These are phyloP conservation scores for Synergus laeviventris DNA, from an alignment of 2,888 invertebrate genomes.

Conservation along the genomic window DNA sequence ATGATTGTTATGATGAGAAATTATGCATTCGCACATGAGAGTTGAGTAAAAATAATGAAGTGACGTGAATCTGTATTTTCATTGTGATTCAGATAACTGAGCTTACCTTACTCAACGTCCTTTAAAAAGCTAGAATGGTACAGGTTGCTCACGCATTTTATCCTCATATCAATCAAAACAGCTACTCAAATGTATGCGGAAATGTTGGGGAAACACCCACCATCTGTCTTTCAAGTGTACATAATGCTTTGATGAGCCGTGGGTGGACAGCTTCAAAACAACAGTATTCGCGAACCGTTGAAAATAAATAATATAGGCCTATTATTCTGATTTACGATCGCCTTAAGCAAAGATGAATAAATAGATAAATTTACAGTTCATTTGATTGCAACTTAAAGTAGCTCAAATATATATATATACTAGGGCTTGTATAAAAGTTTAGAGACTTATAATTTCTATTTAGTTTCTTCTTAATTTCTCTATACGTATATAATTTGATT, in stretches of 20 bases:
- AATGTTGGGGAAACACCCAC: slow-evolving; percentile 16
- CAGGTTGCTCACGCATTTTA: neutral
- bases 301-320: slow-evolving; percentile 30
- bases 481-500: neutral
- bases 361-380: slow-evolving; percentile 31
- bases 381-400: neutral
- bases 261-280: slow-evolving; percentile 58
- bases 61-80: neutral
- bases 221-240: slow-evolving; percentile 49
- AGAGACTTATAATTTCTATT: neutral
- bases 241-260: slow-evolving; percentile 48
- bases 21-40: neutral
- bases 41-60: neutral
- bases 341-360: slow-evolving; percentile 31
- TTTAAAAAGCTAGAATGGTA: neutral
- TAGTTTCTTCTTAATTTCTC: neutral
- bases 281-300: slow-evolving; percentile 34
- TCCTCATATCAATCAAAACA: slow-evolving; percentile 9
- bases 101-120: neutral
- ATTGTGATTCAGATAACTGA: neutral
- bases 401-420: neutral
- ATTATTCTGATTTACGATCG: slow-evolving; percentile 25
- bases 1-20: no score
- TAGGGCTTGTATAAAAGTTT: no score
- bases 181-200: slow-evolving; percentile 11